phyloP scores from a whole-genome alignment of 2,113 vertebrate species.

The Salvelinus alpinus region DNA sequence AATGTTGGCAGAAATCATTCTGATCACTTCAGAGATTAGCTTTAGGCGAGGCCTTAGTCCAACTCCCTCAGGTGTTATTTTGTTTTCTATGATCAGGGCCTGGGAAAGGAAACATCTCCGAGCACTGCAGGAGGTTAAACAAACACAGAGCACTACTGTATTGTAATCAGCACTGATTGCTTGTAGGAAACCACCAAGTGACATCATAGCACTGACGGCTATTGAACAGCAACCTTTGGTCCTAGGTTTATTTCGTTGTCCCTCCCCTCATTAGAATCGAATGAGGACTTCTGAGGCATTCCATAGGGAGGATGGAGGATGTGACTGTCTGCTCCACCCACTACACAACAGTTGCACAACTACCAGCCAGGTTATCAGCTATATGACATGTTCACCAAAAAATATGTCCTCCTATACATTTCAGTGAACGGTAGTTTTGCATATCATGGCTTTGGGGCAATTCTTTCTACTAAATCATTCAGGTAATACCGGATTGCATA shows the following conservation, averaged over 20 bases:
- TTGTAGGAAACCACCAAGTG: background rate
- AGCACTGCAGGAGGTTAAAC: conserved; percentile 24
- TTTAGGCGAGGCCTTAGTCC: conserved; percentile 34
- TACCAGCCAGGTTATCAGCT: too few species aligned
- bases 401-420: too few species aligned
- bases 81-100: conserved; percentile 16
- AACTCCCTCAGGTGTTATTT: conserved; percentile 38
- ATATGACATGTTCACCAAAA: too few species aligned
- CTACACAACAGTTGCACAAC: too few species aligned
- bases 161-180: background rate
- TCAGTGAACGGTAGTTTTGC: too few species aligned
- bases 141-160: conserved; percentile 21
- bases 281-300: conserved; percentile 35
- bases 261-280: conserved; percentile 8
- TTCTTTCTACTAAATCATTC: too few species aligned
- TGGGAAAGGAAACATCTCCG: conserved; percentile 46
- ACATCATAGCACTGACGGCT: background rate
- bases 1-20: conserved; percentile 35
- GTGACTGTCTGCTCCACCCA: background rate
- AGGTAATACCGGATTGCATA: too few species aligned
- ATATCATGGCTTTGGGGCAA: too few species aligned
- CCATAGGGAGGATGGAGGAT: conserved; percentile 38
- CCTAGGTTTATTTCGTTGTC: conserved; percentile 38
- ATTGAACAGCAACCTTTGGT: conserved; percentile 24
- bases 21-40: conserved; percentile 45